Percentiles rank a stretch among this genome's conserved stretches.
These are phyloP conservation scores for Scylla paramamosain DNA, from an alignment of 1,140 invertebrate genomes.

Conservation along the genomic window DNA sequence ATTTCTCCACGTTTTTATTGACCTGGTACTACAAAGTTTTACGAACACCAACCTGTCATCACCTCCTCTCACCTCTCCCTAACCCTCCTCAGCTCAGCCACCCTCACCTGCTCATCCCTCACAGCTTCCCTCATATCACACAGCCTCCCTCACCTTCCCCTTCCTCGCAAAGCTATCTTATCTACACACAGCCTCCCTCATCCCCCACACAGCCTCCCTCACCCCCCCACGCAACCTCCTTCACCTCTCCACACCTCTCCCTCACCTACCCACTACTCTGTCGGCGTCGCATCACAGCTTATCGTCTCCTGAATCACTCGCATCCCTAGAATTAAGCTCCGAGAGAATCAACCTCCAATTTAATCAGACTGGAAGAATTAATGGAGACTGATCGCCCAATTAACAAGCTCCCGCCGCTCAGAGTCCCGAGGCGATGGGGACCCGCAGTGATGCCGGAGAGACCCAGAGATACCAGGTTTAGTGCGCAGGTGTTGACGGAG, in stretches of 20 bases:
- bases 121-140: background rate
- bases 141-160: background rate
- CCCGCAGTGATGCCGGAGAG: background rate
- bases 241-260: background rate
- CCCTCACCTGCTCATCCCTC: background rate
- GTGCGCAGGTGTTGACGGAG: background rate
- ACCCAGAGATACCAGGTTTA: background rate
- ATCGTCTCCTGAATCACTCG: background rate
- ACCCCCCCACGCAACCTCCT: background rate
- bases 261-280: background rate
- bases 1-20: background rate
- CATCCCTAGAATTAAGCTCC: background rate
- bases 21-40: no score
- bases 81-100: background rate
- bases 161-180: no score
- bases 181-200: background rate
- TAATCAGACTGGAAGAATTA: slow-evolving; percentile 16
- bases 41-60: background rate
- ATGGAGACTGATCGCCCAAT: slow-evolving; percentile 31
- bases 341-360: background rate
- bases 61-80: background rate
- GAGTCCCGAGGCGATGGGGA: background rate
- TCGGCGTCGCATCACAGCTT: background rate
- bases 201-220: background rate
- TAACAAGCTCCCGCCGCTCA: slow-evolving; percentile 14